Evolutionary conservation across 2,888 invertebrate species (phyloP).

Genomic region (Plebejus melissa): DNA sequence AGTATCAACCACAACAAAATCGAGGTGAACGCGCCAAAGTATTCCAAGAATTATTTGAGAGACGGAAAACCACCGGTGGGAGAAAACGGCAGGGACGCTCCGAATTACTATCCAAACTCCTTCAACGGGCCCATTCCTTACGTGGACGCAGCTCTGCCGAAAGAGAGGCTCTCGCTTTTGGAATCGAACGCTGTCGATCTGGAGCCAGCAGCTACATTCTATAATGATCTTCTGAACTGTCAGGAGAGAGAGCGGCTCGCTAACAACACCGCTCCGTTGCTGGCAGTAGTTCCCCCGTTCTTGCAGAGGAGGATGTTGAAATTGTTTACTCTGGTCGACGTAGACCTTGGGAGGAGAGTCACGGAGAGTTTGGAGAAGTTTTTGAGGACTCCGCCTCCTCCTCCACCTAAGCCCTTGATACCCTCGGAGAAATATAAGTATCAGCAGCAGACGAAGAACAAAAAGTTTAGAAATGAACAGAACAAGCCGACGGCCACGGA

Average conservation of each 20-base stretch:
- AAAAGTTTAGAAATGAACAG: not conserved
- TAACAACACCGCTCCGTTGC: conserved; percentile 36
- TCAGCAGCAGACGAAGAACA: not conserved
- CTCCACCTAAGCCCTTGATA: conserved; percentile 27
- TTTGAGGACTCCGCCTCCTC: conserved; percentile 28
- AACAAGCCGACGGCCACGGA: conserved; percentile 12
- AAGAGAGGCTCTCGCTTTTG: conserved; percentile 41
- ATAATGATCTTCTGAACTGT: conserved; percentile 55
- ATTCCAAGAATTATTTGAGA: conserved; percentile 50
- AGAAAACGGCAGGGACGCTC: conserved; percentile 90
- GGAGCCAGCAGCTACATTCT: conserved; percentile 86
- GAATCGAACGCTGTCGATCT: conserved; percentile 50
- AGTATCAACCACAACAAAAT: conserved; percentile 55
- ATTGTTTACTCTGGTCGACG: conserved; percentile 86
- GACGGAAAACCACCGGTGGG: conserved; percentile 81
- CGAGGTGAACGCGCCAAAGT: conserved; percentile 51
- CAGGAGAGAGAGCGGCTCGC: conserved; percentile 40
- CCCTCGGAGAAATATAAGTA: not conserved
- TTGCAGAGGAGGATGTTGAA: conserved; percentile 87
- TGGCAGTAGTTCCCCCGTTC: conserved; percentile 49
- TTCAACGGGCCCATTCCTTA: conserved; percentile 89
- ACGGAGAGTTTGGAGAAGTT: conserved; percentile 30
- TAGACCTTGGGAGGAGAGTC: conserved; percentile 81
- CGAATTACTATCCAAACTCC: conserved; percentile 97
- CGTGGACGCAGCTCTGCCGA: conserved; percentile 59